Evolutionary conservation across 2,797 vertebrate species (phyloP), one percentile per base, ranked within the genome.

Genomic region (Tenualosa thibaudeaui): DNA sequence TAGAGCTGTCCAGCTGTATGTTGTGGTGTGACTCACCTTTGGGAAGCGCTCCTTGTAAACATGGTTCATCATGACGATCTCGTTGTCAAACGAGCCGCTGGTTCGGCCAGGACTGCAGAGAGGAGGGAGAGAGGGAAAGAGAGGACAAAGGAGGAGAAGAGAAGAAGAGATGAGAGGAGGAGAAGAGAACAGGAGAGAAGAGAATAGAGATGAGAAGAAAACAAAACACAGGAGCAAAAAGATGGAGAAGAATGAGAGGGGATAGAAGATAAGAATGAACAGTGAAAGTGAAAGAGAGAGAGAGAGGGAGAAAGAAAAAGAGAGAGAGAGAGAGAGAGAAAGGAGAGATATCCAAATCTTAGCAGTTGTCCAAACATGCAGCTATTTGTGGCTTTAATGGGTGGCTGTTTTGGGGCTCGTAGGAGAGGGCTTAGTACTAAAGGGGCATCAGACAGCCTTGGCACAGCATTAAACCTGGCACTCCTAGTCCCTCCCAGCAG

Each of bases 1-100:
- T 31, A 24, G 26, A 31, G 10, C 24, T 37, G 37, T 40, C 15
- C 31, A 26, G 68, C 31, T 13, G 31, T 26, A 3, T 40, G 13
- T 17, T 19, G 31, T 6, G n/a, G n/a, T 0, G 40, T 24, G 82
- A 62, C 90, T 54, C 94, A 98, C 98, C 97, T 99, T 99, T 40
- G 98, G 98, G 92, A 99, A 99, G 75, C 98, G 94, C 86, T 99
- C 98, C 90, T 96, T 97, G 95, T 99, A 99, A 91, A 99, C 98
- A 81, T 99, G 98, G 91, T 99, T 99, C 98, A 99, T 99, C 98
- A 99, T 99, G 87, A 99, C 96, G 22, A 98, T 97, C 92, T 99
- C 98, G 2, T 98, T 98, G 92, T 99, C 98, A 40, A 98, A 97
- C 22, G 96, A 97, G 87, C 96, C 96, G 0, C 93, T 94, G 0